Evolutionary conservation across 2,113 vertebrate species (phyloP).

Genomic region (Thamnaconus septentrionalis): DNA sequence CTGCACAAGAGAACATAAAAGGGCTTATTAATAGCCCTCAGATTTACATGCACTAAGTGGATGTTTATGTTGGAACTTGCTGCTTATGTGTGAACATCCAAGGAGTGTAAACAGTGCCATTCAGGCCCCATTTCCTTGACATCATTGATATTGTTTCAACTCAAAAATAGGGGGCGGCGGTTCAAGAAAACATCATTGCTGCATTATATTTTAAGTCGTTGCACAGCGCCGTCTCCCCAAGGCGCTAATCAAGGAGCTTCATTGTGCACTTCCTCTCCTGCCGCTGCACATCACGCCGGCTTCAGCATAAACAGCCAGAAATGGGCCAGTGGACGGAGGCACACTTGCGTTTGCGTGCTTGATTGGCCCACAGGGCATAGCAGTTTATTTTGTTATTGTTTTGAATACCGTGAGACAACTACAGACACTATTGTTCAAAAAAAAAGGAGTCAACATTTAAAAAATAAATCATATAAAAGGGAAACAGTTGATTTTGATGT

Average conservation of each 20-base stretch:
- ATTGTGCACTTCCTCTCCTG: constrained; percentile 71
- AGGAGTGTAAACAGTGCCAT: constrained; percentile 82
- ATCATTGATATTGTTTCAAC: constrained; percentile 83
- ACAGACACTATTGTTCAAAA: background rate
- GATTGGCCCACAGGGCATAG: background rate
- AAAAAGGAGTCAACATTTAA: background rate
- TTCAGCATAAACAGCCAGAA: constrained; percentile 68
- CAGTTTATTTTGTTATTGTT: background rate
- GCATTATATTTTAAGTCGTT: constrained; percentile 80
- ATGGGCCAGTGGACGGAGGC: constrained; percentile 25
- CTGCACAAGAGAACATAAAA: constrained; percentile 78
- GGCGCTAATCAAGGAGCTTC: constrained; percentile 73
- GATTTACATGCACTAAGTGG: constrained; percentile 81
- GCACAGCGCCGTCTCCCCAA: constrained; percentile 70
- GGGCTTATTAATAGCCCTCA: constrained; percentile 80
- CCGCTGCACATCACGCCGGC: constrained; percentile 65
- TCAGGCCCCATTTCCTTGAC: constrained; percentile 83
- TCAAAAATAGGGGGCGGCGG: constrained; percentile 61
- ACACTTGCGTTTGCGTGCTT: constrained; percentile 16
- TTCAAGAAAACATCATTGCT: constrained; percentile 77
- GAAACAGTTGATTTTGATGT: too few species aligned
- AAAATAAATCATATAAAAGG: too few species aligned
- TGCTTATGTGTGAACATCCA: constrained; percentile 84
- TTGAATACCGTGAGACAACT: constrained; percentile 5
- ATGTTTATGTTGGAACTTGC: constrained; percentile 85